These are phyloP conservation scores for Ceratosolen fusciceps DNA, from an alignment of 1,140 invertebrate species.

Conservation along the genomic window DNA sequence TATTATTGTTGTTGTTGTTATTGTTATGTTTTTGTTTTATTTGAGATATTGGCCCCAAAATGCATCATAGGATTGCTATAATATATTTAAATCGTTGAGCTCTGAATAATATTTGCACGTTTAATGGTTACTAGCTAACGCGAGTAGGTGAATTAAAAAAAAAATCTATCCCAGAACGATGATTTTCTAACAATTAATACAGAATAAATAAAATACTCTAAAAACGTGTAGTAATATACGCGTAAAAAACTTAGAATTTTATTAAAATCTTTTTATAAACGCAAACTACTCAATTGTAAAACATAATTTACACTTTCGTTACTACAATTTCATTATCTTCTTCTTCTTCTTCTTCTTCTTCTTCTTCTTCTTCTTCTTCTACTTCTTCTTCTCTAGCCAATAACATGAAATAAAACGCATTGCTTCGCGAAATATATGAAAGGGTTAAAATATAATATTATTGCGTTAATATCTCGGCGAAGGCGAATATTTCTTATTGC, in stretches of 20 bases:
- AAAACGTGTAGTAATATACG: slow-evolving; percentile 49
- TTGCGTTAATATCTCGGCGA: not conserved
- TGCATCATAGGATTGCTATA: slow-evolving; percentile 27
- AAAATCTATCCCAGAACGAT: slow-evolving; percentile 32
- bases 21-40: not conserved
- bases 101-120: slow-evolving; percentile 6
- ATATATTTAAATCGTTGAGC: slow-evolving; percentile 13
- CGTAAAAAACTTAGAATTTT: slow-evolving; percentile 50
- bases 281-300: slow-evolving; percentile 52
- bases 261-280: slow-evolving; percentile 48
- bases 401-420: slow-evolving; percentile 43
- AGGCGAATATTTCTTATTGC: not conserved
- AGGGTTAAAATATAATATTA: not conserved
- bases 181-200: slow-evolving; percentile 47
- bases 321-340: no score
- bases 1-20: no score
- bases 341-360: no score
- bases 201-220: slow-evolving; percentile 56
- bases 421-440: not conserved
- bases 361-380: no score
- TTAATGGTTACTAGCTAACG: slow-evolving; percentile 28
- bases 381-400: slow-evolving; percentile 42
- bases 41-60: slow-evolving; percentile 45
- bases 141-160: slow-evolving; percentile 29
- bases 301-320: slow-evolving; percentile 52